Conservation (phyloP, 2,113 vertebrate genomes). For the Trogon melanurus region DNA sequence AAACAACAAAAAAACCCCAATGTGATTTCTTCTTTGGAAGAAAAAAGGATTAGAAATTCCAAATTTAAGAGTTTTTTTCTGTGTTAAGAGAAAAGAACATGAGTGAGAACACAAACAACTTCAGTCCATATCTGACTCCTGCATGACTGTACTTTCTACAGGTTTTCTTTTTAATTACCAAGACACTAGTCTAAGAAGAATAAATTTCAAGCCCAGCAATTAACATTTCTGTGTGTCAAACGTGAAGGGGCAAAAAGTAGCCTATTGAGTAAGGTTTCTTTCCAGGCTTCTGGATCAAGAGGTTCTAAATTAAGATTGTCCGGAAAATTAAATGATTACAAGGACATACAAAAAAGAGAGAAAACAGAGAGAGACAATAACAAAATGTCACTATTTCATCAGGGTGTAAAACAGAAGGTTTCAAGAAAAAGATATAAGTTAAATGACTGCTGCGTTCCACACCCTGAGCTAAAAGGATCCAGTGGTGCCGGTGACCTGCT, state of each 20-base stretch:
- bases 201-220: neutral
- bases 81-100: neutral
- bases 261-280: neutral
- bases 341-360: fast-evolving
- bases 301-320: neutral
- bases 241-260: neutral
- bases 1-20: neutral
- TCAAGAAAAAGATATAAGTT: neutral
- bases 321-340: neutral
- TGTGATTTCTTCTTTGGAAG: neutral
- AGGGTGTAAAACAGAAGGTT: neutral
- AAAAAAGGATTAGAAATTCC: neutral
- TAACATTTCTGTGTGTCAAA: neutral
- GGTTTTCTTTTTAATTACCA: neutral
- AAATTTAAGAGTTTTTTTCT: neutral
- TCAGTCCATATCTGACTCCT: neutral
- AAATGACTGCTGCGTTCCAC: neutral
- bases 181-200: neutral
- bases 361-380: neutral
- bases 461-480: neutral
- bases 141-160: neutral
- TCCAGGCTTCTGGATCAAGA: neutral
- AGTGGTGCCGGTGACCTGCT: neutral
- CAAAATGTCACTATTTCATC: neutral
- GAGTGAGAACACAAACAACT: neutral